phyloP scores from a whole-genome alignment of 2,113 vertebrate genomes.

The Ascaphus truei region DNA sequence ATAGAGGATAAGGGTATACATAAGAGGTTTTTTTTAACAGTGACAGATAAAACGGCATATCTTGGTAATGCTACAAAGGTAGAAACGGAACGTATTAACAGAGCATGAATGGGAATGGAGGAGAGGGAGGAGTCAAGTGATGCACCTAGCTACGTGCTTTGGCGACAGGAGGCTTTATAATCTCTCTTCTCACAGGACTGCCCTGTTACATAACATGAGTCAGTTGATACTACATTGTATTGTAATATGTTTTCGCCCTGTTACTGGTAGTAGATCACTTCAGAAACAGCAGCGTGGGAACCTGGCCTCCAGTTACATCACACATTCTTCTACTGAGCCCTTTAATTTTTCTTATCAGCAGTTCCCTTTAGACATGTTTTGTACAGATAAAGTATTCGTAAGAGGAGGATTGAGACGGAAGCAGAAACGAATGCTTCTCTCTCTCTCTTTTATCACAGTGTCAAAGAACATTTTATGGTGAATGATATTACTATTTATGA shows the following conservation, averaged over 20 bases:
- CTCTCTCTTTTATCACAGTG: constrained; percentile 45
- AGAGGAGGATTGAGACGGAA: not conserved
- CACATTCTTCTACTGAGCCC: constrained; percentile 26
- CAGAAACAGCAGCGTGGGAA: constrained; percentile 18
- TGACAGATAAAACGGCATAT: too few species aligned
- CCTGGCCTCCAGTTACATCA: constrained; percentile 39
- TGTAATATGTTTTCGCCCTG: not conserved
- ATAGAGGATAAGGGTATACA: too few species aligned
- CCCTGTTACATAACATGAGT: too few species aligned
- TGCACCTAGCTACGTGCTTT: too few species aligned
- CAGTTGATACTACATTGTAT: not conserved
- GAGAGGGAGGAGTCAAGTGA: too few species aligned
- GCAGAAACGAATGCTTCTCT: constrained; percentile 41
- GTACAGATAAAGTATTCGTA: constrained; percentile 46
- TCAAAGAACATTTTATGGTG: constrained; percentile 45
- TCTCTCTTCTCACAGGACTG: too few species aligned
- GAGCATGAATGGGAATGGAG: too few species aligned
- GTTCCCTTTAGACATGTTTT: constrained; percentile 49
- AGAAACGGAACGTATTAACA: too few species aligned
- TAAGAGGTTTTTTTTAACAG: too few species aligned
- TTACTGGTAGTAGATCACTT: not conserved
- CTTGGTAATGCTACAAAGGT: too few species aligned
- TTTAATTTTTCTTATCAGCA: constrained; percentile 55
- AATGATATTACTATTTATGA: constrained; percentile 27
- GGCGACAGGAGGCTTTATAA: too few species aligned